These are phyloP conservation scores for Eulemur rufifrons DNA, from an alignment of 2,113 vertebrate species.

Conservation along the genomic window DNA sequence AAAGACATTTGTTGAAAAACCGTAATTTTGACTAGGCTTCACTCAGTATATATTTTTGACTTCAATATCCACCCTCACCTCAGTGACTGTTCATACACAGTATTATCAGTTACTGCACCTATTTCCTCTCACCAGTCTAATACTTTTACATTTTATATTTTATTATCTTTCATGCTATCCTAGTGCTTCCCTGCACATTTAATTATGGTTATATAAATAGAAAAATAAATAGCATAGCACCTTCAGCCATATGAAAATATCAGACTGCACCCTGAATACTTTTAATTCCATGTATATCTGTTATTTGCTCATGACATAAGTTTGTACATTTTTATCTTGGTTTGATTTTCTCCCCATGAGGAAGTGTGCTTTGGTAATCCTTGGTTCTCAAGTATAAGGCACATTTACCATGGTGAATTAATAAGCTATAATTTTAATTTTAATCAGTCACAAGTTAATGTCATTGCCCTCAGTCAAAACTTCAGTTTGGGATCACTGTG, in stretches of 20 bases:
- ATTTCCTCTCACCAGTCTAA: neutral
- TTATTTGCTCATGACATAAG: neutral
- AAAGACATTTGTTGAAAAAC: neutral
- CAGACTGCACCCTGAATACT: neutral
- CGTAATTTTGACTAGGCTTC: neutral
- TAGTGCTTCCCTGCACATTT: neutral
- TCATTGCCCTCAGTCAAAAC: neutral
- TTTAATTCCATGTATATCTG: neutral
- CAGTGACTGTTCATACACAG: neutral
- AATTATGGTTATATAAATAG: neutral
- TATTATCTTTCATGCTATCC: neutral
- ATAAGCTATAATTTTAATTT: neutral
- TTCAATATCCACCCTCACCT: fast-evolving
- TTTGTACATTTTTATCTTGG: neutral
- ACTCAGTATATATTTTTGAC: neutral
- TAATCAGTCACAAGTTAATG: neutral
- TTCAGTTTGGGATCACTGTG: neutral
- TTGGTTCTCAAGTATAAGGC: neutral
- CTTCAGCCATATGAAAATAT: neutral
- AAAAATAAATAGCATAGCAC: neutral
- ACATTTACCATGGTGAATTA: neutral
- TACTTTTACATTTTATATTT: neutral
- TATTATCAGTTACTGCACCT: neutral
- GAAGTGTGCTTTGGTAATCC: neutral
- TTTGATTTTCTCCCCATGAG: neutral